A percentile compares a stretch with the other conserved stretches of the same genome.
Evolutionary conservation across 2,888 invertebrate genomes (phyloP).

Genomic region (Augiades crinisus): DNA sequence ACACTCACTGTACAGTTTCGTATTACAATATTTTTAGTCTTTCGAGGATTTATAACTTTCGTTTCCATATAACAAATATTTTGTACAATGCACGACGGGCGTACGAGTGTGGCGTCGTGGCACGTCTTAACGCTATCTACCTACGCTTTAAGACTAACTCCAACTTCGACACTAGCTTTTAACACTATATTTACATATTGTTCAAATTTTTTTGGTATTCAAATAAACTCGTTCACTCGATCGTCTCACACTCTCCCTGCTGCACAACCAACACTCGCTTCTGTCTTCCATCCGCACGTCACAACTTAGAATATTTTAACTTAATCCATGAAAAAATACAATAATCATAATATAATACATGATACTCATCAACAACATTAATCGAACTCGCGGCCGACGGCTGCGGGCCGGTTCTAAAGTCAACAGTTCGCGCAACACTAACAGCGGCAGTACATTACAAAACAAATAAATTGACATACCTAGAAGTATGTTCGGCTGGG

Average conservation of each 20-base stretch:
- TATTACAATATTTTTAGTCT: conserved; percentile 79
- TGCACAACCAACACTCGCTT: conserved; percentile 46
- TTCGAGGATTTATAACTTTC: conserved; percentile 75
- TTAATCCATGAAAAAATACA: conserved; percentile 78
- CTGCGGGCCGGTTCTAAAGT: conserved; percentile 50
- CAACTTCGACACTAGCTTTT: conserved; percentile 64
- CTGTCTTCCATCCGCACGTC: conserved; percentile 64
- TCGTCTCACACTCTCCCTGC: conserved; percentile 52
- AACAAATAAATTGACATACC: conserved; percentile 78
- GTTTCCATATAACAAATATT: conserved; percentile 78
- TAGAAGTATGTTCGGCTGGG: conserved; percentile 70
- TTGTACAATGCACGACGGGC: conserved; percentile 78
- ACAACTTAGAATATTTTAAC: conserved; percentile 73
- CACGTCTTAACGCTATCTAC: conserved; percentile 74
- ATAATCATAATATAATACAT: conserved; percentile 77
- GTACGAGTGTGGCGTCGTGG: conserved; percentile 73
- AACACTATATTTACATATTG: conserved; percentile 79
- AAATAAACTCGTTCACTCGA: conserved; percentile 72
- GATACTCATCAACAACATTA: conserved; percentile 73
- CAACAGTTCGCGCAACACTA: conserved; percentile 69
- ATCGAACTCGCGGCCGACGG: conserved; percentile 60
- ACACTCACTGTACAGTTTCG: conserved; percentile 82
- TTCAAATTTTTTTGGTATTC: conserved; percentile 81
- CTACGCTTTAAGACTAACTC: conserved; percentile 68
- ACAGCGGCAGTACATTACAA: conserved; percentile 64